These are phyloP conservation scores for Berghia stephanieae DNA, from an alignment of 1,140 invertebrate species.

Conservation along the genomic window DNA sequence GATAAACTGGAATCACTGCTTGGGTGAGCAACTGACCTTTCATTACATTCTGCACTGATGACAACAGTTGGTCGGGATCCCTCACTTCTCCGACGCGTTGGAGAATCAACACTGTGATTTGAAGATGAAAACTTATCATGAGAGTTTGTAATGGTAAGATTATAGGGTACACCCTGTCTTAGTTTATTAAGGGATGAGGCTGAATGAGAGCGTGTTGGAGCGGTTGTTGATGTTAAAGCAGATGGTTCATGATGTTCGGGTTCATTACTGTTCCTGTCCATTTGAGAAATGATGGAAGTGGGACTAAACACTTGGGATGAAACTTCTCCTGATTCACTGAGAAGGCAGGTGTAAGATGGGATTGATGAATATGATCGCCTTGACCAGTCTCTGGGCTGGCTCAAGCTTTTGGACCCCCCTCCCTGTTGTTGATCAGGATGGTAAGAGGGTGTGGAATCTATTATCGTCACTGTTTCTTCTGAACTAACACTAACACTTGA, in stretches of 20 bases:
- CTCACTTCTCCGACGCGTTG: no score
- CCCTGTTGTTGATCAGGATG: neutral
- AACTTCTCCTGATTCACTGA: slow-evolving; percentile 30
- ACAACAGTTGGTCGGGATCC: no score
- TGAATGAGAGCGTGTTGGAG: slow-evolving; percentile 28
- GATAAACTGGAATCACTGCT: no score
- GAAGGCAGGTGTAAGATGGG: slow-evolving; percentile 30
- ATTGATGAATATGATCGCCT: slow-evolving; percentile 30
- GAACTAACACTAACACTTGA: neutral
- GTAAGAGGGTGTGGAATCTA: no score
- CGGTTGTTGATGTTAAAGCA: neutral
- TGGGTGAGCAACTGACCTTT: no score
- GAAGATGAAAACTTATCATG: no score
- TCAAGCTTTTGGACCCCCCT: neutral
- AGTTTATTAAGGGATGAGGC: slow-evolving; percentile 4
- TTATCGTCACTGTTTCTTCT: no score
- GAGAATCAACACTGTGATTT: no score
- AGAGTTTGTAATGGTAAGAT: no score
- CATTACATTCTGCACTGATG: no score
- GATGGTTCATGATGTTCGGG: neutral
- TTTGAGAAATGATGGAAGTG: slow-evolving; percentile 27
- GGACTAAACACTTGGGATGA: slow-evolving; percentile 24
- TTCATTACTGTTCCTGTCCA: neutral
- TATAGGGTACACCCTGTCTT: slow-evolving; percentile 25
- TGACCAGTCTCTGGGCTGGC: neutral